Percentiles rank a stretch among this genome's conserved stretches.
These are phyloP conservation scores for Aphelinus atriplicis DNA, from an alignment of 1,140 invertebrate species.

Conservation along the genomic window DNA sequence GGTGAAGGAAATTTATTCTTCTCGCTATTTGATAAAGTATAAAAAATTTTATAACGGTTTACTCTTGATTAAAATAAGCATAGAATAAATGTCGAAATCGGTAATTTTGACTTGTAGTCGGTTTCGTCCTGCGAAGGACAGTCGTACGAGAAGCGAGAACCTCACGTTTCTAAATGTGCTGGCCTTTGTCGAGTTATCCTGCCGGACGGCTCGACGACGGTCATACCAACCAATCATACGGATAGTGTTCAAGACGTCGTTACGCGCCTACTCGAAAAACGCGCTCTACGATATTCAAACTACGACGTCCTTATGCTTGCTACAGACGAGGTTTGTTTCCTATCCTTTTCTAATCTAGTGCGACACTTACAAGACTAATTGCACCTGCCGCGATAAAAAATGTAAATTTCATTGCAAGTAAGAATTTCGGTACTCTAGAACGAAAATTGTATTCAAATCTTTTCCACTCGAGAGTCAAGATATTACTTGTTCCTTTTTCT, in stretches of 20 bases:
- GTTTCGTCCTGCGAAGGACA: slow-evolving; percentile 64
- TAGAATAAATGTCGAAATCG: slow-evolving; percentile 23
- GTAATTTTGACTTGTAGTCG: slow-evolving; percentile 62
- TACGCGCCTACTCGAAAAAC: slow-evolving; percentile 83
- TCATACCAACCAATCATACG: slow-evolving; percentile 79
- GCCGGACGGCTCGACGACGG: slow-evolving; percentile 90
- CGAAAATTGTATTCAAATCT: too few species aligned
- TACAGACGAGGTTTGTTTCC: slow-evolving; percentile 64
- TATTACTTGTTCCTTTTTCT: too few species aligned
- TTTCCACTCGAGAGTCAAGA: too few species aligned
- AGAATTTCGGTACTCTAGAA: too few species aligned
- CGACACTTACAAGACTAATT: too few species aligned
- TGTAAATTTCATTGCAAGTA: too few species aligned
- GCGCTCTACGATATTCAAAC: slow-evolving; percentile 78
- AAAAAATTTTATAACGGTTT: neutral
- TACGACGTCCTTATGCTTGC: slow-evolving; percentile 77
- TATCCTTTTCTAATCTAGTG: too few species aligned
- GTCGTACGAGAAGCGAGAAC: slow-evolving; percentile 62
- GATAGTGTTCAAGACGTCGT: slow-evolving; percentile 83
- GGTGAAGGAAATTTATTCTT: too few species aligned
- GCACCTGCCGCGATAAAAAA: too few species aligned
- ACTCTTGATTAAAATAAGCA: neutral
- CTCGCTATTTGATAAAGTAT: too few species aligned
- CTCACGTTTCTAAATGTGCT: slow-evolving; percentile 60
- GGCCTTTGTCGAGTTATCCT: slow-evolving; percentile 86